These are phyloP conservation scores for Coelinius sp. DNA, from an alignment of 2,888 invertebrate species.

Conservation along the genomic window DNA sequence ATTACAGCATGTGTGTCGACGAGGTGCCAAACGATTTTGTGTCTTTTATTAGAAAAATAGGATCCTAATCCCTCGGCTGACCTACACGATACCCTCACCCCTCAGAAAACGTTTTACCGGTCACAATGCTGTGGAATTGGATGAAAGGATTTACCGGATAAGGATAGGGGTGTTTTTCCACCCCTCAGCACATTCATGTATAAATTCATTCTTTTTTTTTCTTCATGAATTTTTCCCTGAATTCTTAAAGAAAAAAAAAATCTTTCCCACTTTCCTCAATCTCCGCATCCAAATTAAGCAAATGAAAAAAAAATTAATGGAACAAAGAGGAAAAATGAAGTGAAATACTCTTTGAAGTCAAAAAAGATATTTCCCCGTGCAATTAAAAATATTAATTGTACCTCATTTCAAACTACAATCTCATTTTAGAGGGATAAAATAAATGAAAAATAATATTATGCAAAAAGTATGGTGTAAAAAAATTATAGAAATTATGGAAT, in stretches of 20 bases:
- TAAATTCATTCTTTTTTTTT: neutral
- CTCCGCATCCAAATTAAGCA: neutral
- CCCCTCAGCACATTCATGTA: constrained; percentile 13
- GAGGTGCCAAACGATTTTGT: constrained; percentile 47
- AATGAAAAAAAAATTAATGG: too few species aligned
- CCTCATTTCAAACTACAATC: neutral
- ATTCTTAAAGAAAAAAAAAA: too few species aligned
- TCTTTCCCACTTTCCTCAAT: too few species aligned
- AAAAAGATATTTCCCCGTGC: too few species aligned
- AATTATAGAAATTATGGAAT: neutral
- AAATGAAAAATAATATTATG: neutral
- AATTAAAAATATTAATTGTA: too few species aligned
- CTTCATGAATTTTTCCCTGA: too few species aligned
- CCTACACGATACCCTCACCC: constrained; percentile 13
- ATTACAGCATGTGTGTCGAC: neutral
- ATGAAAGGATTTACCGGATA: constrained; percentile 48
- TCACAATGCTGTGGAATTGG: constrained; percentile 41
- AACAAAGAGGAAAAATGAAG: too few species aligned
- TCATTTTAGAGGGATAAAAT: neutral
- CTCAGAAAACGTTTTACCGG: neutral
- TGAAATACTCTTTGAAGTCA: too few species aligned
- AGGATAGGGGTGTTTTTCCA: constrained; percentile 37
- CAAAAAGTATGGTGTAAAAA: neutral
- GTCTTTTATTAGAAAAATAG: constrained; percentile 49
- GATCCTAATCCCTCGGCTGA: constrained; percentile 43